Conservation (phyloP, 2,797 vertebrate species). For the Psittacula derbiana region DNA sequence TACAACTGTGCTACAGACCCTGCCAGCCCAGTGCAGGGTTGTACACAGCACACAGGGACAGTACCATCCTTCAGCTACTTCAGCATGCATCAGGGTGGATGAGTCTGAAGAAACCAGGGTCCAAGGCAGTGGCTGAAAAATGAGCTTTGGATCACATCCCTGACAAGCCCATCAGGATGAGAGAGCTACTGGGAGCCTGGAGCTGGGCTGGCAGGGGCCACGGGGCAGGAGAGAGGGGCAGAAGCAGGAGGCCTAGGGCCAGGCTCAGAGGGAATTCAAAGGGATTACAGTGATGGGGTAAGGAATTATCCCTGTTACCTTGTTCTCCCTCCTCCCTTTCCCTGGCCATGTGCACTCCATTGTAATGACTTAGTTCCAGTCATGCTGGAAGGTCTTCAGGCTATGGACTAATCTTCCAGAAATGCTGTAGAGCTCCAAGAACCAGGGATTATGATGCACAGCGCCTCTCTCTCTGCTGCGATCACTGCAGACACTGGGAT, state of each 20-base stretch:
- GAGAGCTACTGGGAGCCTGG: neutral
- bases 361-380: neutral
- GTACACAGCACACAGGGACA: neutral
- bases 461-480: neutral
- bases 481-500: neutral
- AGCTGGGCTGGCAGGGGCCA: rapidly evolving
- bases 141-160: neutral
- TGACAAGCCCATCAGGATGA: neutral
- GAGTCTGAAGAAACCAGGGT: neutral
- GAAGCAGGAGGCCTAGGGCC: neutral
- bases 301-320: neutral
- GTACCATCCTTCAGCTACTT: rapidly evolving
- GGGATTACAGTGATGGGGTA: neutral
- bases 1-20: rapidly evolving
- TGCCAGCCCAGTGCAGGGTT: neutral
- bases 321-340: neutral
- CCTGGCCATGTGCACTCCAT: neutral
- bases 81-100: too few relatives aligned
- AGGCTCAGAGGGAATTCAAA: neutral
- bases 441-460: neutral
- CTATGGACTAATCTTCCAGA: neutral
- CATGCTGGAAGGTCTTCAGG: neutral
- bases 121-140: neutral
- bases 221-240: neutral
- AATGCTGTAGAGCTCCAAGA: neutral